Evolutionary conservation across 2,888 invertebrate species (phyloP), one percentile per base, ranked within the genome.

Genomic region (Drosophila austrosaltans): DNA sequence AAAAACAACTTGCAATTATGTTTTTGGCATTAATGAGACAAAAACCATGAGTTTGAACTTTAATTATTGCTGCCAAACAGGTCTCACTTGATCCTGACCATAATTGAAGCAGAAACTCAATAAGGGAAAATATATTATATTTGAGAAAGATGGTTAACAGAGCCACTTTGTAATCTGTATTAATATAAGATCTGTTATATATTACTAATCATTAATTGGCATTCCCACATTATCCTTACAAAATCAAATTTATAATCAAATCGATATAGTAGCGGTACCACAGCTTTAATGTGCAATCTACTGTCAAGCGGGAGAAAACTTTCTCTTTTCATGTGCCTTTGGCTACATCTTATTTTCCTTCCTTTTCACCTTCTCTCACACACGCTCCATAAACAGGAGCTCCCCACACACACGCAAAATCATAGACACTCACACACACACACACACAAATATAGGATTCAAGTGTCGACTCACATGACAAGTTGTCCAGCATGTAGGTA

Each of bases 401-500:
- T 66, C 56, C 61, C 42, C 54, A 61, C 53, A 66, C 63, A 30
- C 44, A 61, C 44, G 20, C 39, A 53, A 60, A 30, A 44, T 42
- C 39, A 60, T 25, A 44, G 42, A 58, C 53, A 32, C 44, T 40
- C 39, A 22, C 39, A 57, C 22, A 54, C 42, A 48, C 53, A 20
- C 39, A 48, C 53, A 58, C 32, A 25, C 48, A 53, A 42, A 60
- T 22, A 56, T 53, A 54, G 53, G 36, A 54, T 53, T 44, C 44
- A 61, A 48, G 36, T 25, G 65, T 65, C 61, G 22, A 92, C 94
- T 93, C 94, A 98, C 98, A 97, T 95, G 97, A 96, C 93, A 98
- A 95, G 94, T 98, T 98, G 94, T 99, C 98, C 93, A 99, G 94
- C 95, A 99, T 96, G 92, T 96, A 98, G 62, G 97, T 96, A 70